Evolutionary conservation across 1,140 invertebrate species (phyloP), one percentile per base, ranked within the genome.

Genomic region (Solenopsis fugax): DNA sequence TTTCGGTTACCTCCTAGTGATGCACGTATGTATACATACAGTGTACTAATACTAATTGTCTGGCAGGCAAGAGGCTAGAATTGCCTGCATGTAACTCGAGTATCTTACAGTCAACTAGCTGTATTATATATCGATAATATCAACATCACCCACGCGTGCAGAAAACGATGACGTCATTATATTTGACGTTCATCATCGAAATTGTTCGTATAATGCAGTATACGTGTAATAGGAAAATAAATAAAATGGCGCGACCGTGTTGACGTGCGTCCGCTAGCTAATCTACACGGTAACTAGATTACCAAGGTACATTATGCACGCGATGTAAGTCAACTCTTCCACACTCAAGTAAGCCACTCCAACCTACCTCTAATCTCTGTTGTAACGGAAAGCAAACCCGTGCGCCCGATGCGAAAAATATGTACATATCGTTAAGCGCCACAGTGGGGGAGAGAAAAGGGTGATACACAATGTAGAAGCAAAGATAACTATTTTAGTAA

Each of bases 251-350:
- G 24, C 56, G 56, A 85, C 18, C 41, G 6, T 56, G 64, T 45
- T n/a, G 24, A 56, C 37, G 37, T 85, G 50, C 48, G 54, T 48
- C 21, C 37, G 58, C 37, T 41, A 69, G 54, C 54, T 89, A 64
- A 37, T 58, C 81, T 56, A 78, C 81, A 88, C 87, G 65, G 64
- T 75, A 88, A 80, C 56, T 62, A 88, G 77, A 69, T 72, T 73
- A 76, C 37, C 29, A 41, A 29, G 50, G 13, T 50, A 45, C 62
- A 85, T 65, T 72, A 65, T 87, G 56, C 45, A 64, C 67, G 82
- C 67, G 58, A 84, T 24, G 80, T 58, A 86, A 78, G 71, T 73
- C 50, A 72, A 80, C 37, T 84, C 52, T 58, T 29, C 65, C 65
- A 60, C 48, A 78, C 87, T 58, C 41, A 85, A 56, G 52, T 71